Evolutionary conservation across 2,797 vertebrate genomes (phyloP), one percentile per base, ranked within the genome.

Genomic region (Sebastolobus altivelis): DNA sequence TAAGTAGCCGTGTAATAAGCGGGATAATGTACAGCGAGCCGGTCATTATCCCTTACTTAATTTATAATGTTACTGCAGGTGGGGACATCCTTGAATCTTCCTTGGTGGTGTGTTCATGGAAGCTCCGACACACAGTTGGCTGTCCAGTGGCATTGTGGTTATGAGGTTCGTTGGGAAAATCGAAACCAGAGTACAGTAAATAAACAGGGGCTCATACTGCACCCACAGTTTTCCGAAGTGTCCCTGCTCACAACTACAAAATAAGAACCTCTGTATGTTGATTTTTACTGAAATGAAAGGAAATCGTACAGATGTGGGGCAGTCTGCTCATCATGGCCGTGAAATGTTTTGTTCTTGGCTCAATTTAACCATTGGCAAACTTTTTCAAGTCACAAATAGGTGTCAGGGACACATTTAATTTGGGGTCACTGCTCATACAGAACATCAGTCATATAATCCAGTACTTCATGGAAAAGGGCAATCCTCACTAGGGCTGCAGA

Each of bases 71-170:
- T 43, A 38, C 33, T 69, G 29, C 33, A 18, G 46, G n/a, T 40
- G 10, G 56, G 25, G 62, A 40, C 35, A 65, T 70, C 70, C 52
- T 70, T 70, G 54, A 73, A 54, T 37, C 54, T 78, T 7, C 10
- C 20, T 43, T 49, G 25, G 37, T 20, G 27, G 12, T 61, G 74
- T 20, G 13, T 69, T 65, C 38, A 38, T 20, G 52, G n/a, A 72
- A 76, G 60, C 46, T 54, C n/a, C 5, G 9, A 62, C 4, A 58
- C 6, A 54, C 9, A 70, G 6, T 9, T 35, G n/a, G 55, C 18
- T 46, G 27, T 43, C 25, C 6, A 69, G 20, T 20, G 20, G 29
- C 13, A 14, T 49, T 33, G 40, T 2, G 20, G 55, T 79, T 56
- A 25, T 12, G 43, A 37, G 4, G 10, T 55, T 43, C 55, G 27